Evolutionary conservation across 2,113 vertebrate genomes (phyloP), one percentile per base, ranked within the genome.

Genomic region (Theristicus caerulescens): DNA sequence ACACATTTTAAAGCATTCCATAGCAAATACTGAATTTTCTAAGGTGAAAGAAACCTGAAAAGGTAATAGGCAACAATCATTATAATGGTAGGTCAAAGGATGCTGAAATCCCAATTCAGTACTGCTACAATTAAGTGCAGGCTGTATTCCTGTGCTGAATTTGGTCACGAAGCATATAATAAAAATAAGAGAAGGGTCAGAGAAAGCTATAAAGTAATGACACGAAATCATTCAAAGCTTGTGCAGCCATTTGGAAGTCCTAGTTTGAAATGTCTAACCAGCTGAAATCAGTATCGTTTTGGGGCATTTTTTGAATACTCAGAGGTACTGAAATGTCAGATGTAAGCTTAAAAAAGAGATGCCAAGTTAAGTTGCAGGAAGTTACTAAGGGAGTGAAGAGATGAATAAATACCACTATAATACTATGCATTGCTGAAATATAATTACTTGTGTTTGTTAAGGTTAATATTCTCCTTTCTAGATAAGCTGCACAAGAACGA

Each of bases 171-270:
- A 92, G 79, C 7, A 26, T 49, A 19, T 2, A 47, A 65, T 62
- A 72, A 95, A 93, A 92, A 79, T 65, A 89, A 69, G 86, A 82
- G 5, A 78, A 94, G 32, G 58, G 69, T 72, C 83, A 93, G 34
- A 89, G 52, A 6, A 94, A 96, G 21, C 21, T 94, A 31, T 58
- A 85, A 90, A 83, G 18, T 22, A 81, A 79, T 51, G 22, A 54
- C 47, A 81, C 76, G 31, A 92, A 38, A 83, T 69, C 61, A 94
- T 64, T 92, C 71, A 66, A 46, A 82, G 59, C 22, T 89, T 76
- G 69, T 62, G 25, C 27, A 91, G 61, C 31, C 55, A 29, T 87
- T 93, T 79, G 27, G 36, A 94, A 94, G 8, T 70, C 57, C 38
- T 82, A 52, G 42, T 86, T 44, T 93, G 42, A 58, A 95, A 85